Conservation (phyloP, 2,888 invertebrate genomes). For the Petrolisthes cinctipes region DNA sequence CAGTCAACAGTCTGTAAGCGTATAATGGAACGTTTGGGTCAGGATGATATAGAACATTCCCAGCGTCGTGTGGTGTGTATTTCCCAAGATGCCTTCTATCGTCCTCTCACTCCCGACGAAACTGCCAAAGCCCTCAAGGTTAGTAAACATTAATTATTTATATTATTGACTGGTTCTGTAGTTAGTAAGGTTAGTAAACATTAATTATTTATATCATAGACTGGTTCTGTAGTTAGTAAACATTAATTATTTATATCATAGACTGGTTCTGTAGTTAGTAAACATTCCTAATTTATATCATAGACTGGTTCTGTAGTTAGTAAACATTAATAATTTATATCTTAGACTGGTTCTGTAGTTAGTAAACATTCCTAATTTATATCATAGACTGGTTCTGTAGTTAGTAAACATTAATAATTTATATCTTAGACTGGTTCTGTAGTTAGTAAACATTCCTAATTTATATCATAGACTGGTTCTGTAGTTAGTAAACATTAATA, state of each 20-base stretch:
- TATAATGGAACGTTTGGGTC: conserved; percentile 96
- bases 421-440: too few relatives aligned
- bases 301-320: too few relatives aligned
- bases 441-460: too few relatives aligned
- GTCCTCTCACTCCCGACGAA: conserved; percentile 84
- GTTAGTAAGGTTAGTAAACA: conserved; percentile 76
- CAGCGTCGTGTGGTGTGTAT: conserved; percentile 93
- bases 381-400: too few relatives aligned
- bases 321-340: too few relatives aligned
- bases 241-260: neutral
- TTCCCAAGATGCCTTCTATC: conserved; percentile 97
- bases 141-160: neutral
- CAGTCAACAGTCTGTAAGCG: conserved; percentile 97
- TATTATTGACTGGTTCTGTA: conserved; percentile 74
- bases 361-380: too few relatives aligned
- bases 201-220: neutral
- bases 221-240: conserved; percentile 73
- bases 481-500: too few relatives aligned
- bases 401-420: too few relatives aligned
- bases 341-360: too few relatives aligned
- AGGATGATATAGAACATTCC: conserved; percentile 89
- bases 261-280: neutral
- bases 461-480: too few relatives aligned
- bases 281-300: too few relatives aligned
- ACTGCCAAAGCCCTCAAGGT: conserved; percentile 81